phyloP scores from a whole-genome alignment of 2,797 vertebrate species.

The Aselliscus stoliczkanus region DNA sequence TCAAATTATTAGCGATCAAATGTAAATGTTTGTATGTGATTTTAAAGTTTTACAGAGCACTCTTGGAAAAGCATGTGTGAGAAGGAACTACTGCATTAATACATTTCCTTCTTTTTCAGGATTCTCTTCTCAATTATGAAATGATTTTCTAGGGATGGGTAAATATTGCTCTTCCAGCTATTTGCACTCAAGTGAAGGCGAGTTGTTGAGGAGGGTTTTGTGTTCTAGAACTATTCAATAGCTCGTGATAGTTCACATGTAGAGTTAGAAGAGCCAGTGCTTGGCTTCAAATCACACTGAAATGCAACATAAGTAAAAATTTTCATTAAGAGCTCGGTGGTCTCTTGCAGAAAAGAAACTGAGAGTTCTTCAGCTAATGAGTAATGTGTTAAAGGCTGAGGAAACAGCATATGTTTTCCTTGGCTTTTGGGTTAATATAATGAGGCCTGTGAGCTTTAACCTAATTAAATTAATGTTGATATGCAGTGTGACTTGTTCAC shows the following conservation, averaged over 20 bases:
- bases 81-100: neutral
- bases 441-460: slow-evolving; percentile 37
- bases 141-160: neutral
- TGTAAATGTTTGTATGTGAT: slow-evolving; percentile 48
- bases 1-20: slow-evolving; percentile 69
- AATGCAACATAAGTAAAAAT: neutral
- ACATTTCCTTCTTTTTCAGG: neutral
- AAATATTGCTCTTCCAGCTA: neutral
- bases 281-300: slow-evolving; percentile 19
- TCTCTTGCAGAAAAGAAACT: slow-evolving; percentile 22
- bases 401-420: slow-evolving; percentile 33
- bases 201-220: neutral
- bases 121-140: neutral
- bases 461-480: slow-evolving; percentile 51
- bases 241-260: neutral
- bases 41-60: slow-evolving; percentile 17
- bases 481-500: slow-evolving; percentile 58
- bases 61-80: neutral
- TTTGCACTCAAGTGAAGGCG: neutral
- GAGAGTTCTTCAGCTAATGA: neutral
- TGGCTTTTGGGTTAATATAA: slow-evolving; percentile 47
- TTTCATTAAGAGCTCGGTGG: neutral
- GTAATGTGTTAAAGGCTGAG: neutral
- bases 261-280: neutral
- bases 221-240: neutral